Evolutionary conservation across 2,797 vertebrate genomes (phyloP), one percentile per base, ranked within the genome.

Genomic region (Semaprochilodus insignis): DNA sequence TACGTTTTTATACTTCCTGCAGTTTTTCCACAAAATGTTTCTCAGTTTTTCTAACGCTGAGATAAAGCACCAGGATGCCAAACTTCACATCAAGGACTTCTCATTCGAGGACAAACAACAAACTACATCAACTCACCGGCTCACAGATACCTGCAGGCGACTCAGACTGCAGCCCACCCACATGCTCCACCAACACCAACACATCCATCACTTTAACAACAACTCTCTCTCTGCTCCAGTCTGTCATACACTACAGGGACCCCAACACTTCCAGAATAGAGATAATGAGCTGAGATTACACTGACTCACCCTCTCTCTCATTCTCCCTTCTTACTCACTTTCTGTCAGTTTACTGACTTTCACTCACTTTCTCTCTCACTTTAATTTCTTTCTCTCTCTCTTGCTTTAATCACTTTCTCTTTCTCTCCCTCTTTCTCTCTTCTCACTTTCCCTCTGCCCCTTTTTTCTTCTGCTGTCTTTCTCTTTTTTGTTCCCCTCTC

Each of bases 181-280:
- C 83, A 84, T 81, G 80, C 71, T 74, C 77, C 76, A 79, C 44
- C 36, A 76, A 59, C 34, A 81, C 65, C 82, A 62, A 69, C 80
- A 76, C 65, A 89, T 85, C 83, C 90, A 83, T 88, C 88, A 89
- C 90, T 92, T 92, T 91, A 84, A 91, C 87, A 84, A 81, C 83
- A 89, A 87, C 91, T 91, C 91, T 91, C 88, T 36, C 87, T 89
- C 67, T 57, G 78, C 16, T 40, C 77, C 88, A 83, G 91, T 93
- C 92, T 91, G 91, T 92, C 91, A 92, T 77, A 79, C 74, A 71
- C 86, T 54, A 79, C 78, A 75, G 84, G 83, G 74, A 87, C 74
- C 78, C 71, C 15, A 69, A 84, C 59, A 70, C 77, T 78, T 65
- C 83, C 84, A 81, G 88, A 78, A 13, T 69, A 87, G 86, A 84